Conservation (phyloP, 2,113 vertebrate species). For the Heterotis niloticus region DNA sequence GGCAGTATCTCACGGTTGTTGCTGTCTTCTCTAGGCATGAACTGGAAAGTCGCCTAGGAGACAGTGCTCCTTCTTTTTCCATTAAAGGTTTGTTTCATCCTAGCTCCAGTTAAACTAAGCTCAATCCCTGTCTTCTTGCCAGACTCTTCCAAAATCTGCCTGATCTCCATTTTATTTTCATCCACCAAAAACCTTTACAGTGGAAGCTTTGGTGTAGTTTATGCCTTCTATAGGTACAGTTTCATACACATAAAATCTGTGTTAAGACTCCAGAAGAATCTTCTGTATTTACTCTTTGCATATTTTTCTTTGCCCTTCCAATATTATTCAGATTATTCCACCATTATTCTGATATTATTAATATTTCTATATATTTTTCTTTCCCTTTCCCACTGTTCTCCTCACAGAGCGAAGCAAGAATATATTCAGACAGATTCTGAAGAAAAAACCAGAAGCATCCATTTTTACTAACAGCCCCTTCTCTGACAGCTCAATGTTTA, state of each 20-base stretch:
- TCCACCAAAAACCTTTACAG: too few species aligned
- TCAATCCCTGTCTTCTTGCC: too few species aligned
- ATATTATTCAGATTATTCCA: too few species aligned
- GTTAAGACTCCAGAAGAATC: too few species aligned
- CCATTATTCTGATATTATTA: too few species aligned
- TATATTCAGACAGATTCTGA: neutral
- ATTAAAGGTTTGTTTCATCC: slow-evolving; percentile 39
- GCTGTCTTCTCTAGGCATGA: slow-evolving; percentile 39
- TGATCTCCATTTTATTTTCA: too few species aligned
- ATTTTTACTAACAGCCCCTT: too few species aligned
- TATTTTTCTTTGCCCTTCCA: neutral
- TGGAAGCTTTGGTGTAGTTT: too few species aligned
- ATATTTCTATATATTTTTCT: neutral
- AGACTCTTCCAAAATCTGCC: too few species aligned
- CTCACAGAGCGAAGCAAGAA: slow-evolving; percentile 40
- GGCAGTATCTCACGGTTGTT: neutral
- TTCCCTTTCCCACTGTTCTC: neutral
- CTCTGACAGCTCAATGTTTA: neutral
- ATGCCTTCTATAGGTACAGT: too few species aligned
- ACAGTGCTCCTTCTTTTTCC: neutral
- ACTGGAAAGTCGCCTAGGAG: slow-evolving; percentile 45
- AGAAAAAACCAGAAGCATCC: neutral
- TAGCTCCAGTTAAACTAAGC: neutral
- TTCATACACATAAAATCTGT: too few species aligned
- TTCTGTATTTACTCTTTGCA: neutral